Evolutionary conservation across 2,113 vertebrate genomes (phyloP).

Genomic region (Alligator sinensis): DNA sequence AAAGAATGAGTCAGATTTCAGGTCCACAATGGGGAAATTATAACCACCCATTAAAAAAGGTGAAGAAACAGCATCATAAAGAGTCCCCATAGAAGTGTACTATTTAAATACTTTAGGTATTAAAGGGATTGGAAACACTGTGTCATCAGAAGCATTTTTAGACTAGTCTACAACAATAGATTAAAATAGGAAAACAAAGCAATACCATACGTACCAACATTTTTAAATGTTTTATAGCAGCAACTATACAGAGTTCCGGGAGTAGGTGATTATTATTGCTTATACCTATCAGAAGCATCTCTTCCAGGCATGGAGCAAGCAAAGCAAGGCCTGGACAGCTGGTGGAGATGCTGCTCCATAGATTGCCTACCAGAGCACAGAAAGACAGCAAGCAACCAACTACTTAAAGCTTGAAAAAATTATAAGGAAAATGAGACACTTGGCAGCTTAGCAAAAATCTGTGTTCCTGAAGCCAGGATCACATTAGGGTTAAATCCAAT

Average conservation of each 20-base stretch:
- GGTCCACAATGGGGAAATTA: slow-evolving; percentile 26
- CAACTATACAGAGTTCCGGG: not conserved
- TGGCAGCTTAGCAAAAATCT: not conserved
- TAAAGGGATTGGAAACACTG: slow-evolving; percentile 63
- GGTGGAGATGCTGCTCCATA: not conserved
- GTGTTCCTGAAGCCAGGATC: not conserved
- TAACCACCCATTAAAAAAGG: slow-evolving; percentile 32
- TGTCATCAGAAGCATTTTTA: slow-evolving; percentile 45
- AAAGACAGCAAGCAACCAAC: not conserved
- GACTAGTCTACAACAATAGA: not conserved
- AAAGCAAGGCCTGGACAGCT: not conserved
- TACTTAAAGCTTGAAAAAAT: not conserved
- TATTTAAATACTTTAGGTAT: slow-evolving; percentile 71
- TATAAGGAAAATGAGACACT: not conserved
- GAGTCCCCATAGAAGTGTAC: slow-evolving; percentile 56
- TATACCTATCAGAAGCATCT: not conserved
- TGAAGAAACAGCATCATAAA: slow-evolving; percentile 43
- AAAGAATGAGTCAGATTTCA: slow-evolving; percentile 61
- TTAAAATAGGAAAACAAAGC: not conserved
- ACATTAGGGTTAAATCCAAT: not conserved
- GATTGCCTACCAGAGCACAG: not conserved
- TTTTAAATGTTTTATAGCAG: not conserved
- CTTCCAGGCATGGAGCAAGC: not conserved
- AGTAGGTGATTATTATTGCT: not conserved
- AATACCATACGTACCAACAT: not conserved